Conservation (phyloP, 53 echinoderm and acorn worm genomes). For the Patiria pectinifera region DNA sequence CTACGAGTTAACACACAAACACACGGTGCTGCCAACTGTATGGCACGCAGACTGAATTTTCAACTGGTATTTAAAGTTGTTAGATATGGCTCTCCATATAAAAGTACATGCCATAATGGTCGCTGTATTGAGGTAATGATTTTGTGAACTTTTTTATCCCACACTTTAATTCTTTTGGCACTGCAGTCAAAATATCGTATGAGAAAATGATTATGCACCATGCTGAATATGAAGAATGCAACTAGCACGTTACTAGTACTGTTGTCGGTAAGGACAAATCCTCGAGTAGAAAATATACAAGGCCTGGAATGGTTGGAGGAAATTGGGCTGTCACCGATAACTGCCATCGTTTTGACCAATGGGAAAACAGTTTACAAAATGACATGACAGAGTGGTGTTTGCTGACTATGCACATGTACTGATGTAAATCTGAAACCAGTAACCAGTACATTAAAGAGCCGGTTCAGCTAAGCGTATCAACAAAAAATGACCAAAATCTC, state of each 20-base stretch:
- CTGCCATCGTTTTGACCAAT: background rate
- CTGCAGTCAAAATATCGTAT: background rate
- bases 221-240: background rate
- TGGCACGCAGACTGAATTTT: background rate
- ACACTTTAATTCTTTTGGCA: background rate
- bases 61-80: background rate
- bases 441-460: background rate
- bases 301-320: constrained; percentile 24
- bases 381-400: background rate
- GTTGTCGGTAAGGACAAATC: background rate
- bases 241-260: constrained; percentile 21
- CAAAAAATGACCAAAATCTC: background rate
- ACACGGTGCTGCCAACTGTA: background rate
- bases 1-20: constrained; percentile 8
- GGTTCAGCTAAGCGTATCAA: background rate
- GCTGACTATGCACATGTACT: background rate
- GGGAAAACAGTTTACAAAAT: constrained; percentile 13
- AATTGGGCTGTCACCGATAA: background rate
- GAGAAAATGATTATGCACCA: background rate
- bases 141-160: background rate
- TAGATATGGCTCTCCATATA: background rate
- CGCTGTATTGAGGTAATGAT: no score
- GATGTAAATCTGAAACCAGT: background rate
- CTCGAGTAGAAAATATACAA: constrained; percentile 12
- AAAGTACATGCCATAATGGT: background rate